Conservation (phyloP, 2,113 vertebrate species). For the Pagrus major region DNA sequence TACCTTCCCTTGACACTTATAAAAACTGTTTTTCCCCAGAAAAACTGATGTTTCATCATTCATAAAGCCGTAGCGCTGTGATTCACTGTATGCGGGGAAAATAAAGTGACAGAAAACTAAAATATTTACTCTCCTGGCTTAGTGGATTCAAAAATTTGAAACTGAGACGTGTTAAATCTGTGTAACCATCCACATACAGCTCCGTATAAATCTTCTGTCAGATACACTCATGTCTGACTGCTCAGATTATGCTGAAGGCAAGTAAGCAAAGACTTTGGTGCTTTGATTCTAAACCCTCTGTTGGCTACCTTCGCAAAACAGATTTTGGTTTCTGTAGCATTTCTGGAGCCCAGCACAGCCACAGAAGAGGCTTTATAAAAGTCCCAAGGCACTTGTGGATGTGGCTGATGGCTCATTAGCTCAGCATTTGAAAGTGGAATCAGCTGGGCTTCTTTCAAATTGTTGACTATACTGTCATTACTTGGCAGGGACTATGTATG, state of each 20-base stretch:
- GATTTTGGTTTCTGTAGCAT: constrained; percentile 45
- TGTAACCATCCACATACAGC: constrained; percentile 11
- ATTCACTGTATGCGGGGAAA: constrained; percentile 25
- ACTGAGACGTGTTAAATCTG: constrained; percentile 6
- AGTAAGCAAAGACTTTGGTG: constrained; percentile 43
- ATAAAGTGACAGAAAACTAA: constrained; percentile 16
- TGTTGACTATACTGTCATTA: constrained; percentile 38
- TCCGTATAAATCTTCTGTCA: constrained; percentile 10
- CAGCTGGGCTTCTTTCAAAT: constrained; percentile 17
- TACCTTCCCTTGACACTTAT: neutral
- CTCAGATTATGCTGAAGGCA: constrained; percentile 48
- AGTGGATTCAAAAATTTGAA: constrained; percentile 37
- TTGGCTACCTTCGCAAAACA: constrained; percentile 50
- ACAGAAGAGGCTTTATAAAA: constrained; percentile 41
- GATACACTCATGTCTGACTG: constrained; percentile 25
- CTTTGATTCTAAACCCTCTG: constrained; percentile 49
- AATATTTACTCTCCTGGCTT: constrained; percentile 27
- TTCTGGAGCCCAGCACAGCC: constrained; percentile 46
- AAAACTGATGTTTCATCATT: constrained; percentile 36
- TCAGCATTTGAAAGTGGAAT: constrained; percentile 55
- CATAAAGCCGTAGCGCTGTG: constrained; percentile 7
- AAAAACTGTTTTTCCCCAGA: constrained; percentile 11
- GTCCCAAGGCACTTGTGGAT: constrained; percentile 47
- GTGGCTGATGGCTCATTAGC: constrained; percentile 66
- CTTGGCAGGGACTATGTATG: constrained; percentile 42